Base-by-base conservation (phyloP, 2,888 invertebrate species). In the Heteromyza rotundicornis region DNA sequence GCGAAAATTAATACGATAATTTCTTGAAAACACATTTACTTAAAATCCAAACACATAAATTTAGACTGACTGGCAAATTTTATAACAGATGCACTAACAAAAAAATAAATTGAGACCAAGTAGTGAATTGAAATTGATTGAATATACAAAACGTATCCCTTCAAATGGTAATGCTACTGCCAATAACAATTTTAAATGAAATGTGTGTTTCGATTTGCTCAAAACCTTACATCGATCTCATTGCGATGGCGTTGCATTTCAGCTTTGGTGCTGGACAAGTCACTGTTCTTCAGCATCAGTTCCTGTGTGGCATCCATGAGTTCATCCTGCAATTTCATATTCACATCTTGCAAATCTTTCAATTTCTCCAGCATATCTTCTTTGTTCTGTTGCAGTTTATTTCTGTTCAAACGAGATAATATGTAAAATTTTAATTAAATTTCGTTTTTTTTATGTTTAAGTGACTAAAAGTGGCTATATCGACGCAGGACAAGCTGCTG, bases 211-310 rank as follows among this genome's bases (percentile, higher is more conserved):
- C 20, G 19, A 17, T 19, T 47, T 36, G 44, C 40, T 72, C 77
- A 82, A 73, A 78, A 82, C 75, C 82, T 82, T 82, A 87, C 87
- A 82, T 86, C 86, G 69, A 87, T 86, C 78, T 87, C 85, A 70
- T 86, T 85, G 67, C 86, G 81, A 75, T 87, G 86, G 62, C 85
- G 82, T 70, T 86, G 86, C 73, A 87, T 78, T 71, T 87, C 86
- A 3, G 82, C 76, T 74, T 85, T 86, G 63, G 85, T 80, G 62
- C 83, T 83, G 62, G 85, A 84, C 59, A 87, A 82, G 70, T 87
- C 87, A 61, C 74, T 84, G 67, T 84, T 84, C 71, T 86, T 86
- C 54, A 81, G 80, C 70, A 84, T 82, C 44, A 86, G 71, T 70
- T 86, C 86, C 63, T 84, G 83, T 65, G 86, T 84, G 65, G 86